Base-by-base conservation (phyloP, 1,140 invertebrate genomes). In the Papilio machaon region DNA sequence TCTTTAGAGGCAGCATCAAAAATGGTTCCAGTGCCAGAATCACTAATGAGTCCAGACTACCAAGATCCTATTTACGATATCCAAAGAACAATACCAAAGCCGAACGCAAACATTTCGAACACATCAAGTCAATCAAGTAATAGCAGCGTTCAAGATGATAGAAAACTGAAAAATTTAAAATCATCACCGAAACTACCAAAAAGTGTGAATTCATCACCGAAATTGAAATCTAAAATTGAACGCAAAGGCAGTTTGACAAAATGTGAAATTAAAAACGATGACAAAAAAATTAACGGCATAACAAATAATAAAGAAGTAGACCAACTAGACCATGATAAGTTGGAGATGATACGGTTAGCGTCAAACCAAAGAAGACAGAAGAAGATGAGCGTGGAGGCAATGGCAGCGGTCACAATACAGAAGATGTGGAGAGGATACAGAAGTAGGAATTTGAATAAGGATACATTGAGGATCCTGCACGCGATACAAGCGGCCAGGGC, bases 361-460 rank as follows among this genome's bases (percentile, higher is more conserved):
- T 92, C 94, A 15, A 94, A 91, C 80, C 94, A 93, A 49, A 88
- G 91, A 49, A 88, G 91, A 46, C 89, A 92, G 82, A 92, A 92
- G 83, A 92, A 89, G 80, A 90, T 90, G 88, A 94, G 91, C 58
- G 86, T 86, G 46, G 95, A 95, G 73, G 87, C 89, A 67, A 94
- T 95, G 84, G 92, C 97, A 38, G 98, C 98, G 0, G 96, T 97
- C 35, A 96, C 96, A 46, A 98, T 99, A 88, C 98, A 99, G 94
- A 97, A 97, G 89, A 96, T 97, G 90, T 99, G 98, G 98, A 94
- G 98, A 60, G 98, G 98, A 0, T 98, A 98, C 93, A 96, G 96
- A 67, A 97, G 97, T 23, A 95, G 98, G 84, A 97, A 98, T 85
- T 94, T 97, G 8, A 96, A 98, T 88, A 96, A 96, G 84, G 96